Evolutionary conservation across 2,113 vertebrate genomes (phyloP).

Genomic region (Macrotis lagotis): DNA sequence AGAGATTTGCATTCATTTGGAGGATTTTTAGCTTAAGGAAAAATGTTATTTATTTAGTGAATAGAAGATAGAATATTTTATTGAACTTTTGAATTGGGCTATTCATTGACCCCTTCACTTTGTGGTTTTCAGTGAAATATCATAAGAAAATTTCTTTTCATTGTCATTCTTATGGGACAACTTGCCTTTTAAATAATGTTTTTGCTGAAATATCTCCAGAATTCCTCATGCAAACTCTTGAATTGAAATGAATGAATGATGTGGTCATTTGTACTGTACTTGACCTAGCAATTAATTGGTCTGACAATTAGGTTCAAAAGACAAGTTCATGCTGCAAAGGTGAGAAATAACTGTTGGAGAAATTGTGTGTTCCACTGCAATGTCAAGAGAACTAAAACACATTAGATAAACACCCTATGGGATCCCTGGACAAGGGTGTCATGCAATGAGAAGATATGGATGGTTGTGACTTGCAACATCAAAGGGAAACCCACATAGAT

Average conservation of each 20-base stretch:
- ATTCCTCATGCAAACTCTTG: background rate
- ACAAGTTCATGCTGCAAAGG: background rate
- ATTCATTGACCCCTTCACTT: background rate
- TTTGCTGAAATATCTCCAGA: background rate
- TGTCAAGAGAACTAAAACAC: background rate
- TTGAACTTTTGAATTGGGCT: background rate
- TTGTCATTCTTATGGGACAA: background rate
- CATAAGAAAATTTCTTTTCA: background rate
- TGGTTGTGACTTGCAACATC: too few relatives aligned
- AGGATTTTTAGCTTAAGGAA: conserved; percentile 26
- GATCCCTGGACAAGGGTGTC: too few relatives aligned
- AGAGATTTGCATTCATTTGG: background rate
- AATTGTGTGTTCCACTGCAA: background rate
- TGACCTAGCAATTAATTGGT: background rate
- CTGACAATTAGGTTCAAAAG: background rate
- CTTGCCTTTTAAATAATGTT: conserved; percentile 5
- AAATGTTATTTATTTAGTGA: conserved; percentile 12
- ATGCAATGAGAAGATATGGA: too few relatives aligned
- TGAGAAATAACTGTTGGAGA: background rate
- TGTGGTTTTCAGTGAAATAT: conserved; percentile 35
- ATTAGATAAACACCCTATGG: too few relatives aligned
- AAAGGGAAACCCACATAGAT: too few relatives aligned
- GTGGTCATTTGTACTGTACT: background rate
- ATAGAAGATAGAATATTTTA: conserved; percentile 16
- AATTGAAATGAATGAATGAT: background rate